These are phyloP conservation scores for Stenoptilia bipunctidactyla DNA, from an alignment of 2,888 invertebrate species.

Conservation along the genomic window DNA sequence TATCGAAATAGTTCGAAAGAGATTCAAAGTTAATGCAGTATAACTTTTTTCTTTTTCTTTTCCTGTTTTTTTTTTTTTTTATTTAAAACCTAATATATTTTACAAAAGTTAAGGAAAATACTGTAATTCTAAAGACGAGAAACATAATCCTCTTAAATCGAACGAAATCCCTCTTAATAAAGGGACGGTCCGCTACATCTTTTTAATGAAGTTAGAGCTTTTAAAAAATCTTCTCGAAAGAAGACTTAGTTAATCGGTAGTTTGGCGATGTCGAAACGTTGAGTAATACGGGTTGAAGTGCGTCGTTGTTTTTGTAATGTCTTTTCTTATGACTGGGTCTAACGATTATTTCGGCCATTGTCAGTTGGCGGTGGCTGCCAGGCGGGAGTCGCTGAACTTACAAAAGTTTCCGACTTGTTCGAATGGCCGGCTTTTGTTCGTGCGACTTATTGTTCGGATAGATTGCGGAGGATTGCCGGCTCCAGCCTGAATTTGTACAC, in stretches of 20 bases:
- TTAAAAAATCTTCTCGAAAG: slow-evolving; percentile 19
- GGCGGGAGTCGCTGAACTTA: slow-evolving; percentile 66
- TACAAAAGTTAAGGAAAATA: too few species aligned
- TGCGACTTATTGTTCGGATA: slow-evolving; percentile 69
- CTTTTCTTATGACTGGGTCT: slow-evolving; percentile 61
- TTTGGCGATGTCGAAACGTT: slow-evolving; percentile 52
- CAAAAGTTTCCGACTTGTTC: slow-evolving; percentile 70
- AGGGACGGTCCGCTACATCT: neutral
- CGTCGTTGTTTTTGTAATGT: slow-evolving; percentile 64
- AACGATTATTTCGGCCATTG: slow-evolving; percentile 66
- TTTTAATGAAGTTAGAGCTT: neutral
- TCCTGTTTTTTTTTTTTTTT: too few species aligned
- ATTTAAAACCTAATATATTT: too few species aligned
- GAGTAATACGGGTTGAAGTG: slow-evolving; percentile 52
- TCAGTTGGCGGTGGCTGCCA: slow-evolving; percentile 54
- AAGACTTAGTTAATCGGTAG: slow-evolving; percentile 38
- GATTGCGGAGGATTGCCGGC: slow-evolving; percentile 61
- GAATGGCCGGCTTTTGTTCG: slow-evolving; percentile 69
- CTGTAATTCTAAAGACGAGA: too few species aligned
- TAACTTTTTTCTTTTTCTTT: too few species aligned
- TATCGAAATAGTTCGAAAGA: too few species aligned
- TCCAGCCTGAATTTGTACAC: slow-evolving; percentile 35
- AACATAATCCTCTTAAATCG: neutral
- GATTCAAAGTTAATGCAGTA: too few species aligned
- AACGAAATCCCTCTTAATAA: neutral